Base-by-base conservation (phyloP, 2,113 vertebrate species). In the Spheniscus mendiculus region DNA sequence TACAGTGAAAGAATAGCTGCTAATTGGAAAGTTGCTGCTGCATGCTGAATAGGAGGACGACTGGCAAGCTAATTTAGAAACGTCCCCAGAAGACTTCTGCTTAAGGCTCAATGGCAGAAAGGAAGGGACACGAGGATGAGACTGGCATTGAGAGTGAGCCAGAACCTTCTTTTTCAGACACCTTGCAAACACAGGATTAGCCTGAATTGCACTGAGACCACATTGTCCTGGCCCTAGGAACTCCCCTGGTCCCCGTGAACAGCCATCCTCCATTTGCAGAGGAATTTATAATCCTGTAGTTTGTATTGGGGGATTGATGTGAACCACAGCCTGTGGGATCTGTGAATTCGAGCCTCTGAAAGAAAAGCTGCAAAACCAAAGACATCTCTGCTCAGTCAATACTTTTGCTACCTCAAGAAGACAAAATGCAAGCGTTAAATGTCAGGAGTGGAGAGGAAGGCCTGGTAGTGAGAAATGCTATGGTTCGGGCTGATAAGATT, bases 21-120 rank as follows among this genome's bases (percentile, higher is more conserved):
- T 97, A 97, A 95, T 92, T 97, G 83, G 94, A 67, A 91, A 95
- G 91, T 40, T 78, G 62, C 58, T 96, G 40, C 73, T 91, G 74
- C n/a, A 40, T 55, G 47, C 59, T 83, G 84, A 93, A 72, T 36
- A 83, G 69, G 26, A 87, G 44, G 47, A 45, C 2, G 58, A 52
- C 45, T 34, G 82, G 73, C 0, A 1, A 93, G 82, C 36, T 87
- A 85, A 85, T 90, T 94, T 93, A 74, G 81, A 89, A 90, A 71
- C 53, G 83, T 47, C 47, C 82, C 70, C 79, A 44, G 34, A 79
- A 89, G 85, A 67, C 61, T 94, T 92, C 74, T 95, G 59, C 61
- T 80, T 49, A 50, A 87, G 56, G 23, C 63, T 93, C 45, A 38
- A 1, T 85, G 86, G 44, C 36, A 77, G 73, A 87, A 65, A 83